phyloP scores from a whole-genome alignment of 2,888 invertebrate species.

The Lasius platythorax region DNA sequence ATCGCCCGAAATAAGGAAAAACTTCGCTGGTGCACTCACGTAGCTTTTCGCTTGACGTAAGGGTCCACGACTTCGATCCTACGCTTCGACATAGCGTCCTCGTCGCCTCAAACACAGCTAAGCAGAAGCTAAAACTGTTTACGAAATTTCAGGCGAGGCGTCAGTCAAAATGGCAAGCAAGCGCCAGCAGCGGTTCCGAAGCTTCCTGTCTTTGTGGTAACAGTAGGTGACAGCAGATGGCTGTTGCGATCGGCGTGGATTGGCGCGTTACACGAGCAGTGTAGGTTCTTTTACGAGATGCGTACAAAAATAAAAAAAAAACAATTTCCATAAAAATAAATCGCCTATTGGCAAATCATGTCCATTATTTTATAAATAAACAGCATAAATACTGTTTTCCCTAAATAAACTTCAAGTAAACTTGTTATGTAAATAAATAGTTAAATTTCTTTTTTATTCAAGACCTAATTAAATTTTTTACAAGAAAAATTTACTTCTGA shows the following conservation, averaged over 20 bases:
- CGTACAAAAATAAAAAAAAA: neutral
- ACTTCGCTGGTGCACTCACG: slow-evolving; percentile 87
- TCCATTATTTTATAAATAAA: neutral
- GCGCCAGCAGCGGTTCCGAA: slow-evolving; percentile 66
- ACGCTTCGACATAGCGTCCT: slow-evolving; percentile 91
- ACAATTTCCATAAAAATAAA: neutral
- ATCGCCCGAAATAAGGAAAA: neutral
- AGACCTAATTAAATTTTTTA: neutral
- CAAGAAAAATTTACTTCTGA: neutral
- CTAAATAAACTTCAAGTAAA: neutral
- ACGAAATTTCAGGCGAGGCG: slow-evolving; percentile 78
- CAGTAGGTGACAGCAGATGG: slow-evolving; percentile 61
- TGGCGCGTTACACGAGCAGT: neutral
- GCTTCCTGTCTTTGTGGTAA: slow-evolving; percentile 61
- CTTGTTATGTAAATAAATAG: neutral
- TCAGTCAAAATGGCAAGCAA: slow-evolving; percentile 84
- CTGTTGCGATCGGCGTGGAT: slow-evolving; percentile 13
- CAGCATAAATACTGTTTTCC: neutral
- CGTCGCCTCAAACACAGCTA: slow-evolving; percentile 57
- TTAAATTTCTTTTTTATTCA: neutral
- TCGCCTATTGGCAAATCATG: neutral
- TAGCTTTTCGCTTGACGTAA: slow-evolving; percentile 90
- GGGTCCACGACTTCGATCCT: slow-evolving; percentile 95
- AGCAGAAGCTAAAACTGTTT: slow-evolving; percentile 73
- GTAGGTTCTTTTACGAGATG: neutral